Percentiles rank a stretch among this genome's conserved stretches.
These are phyloP conservation scores for Chinchilla lanigera DNA, from an alignment of 2,113 vertebrate genomes.

Conservation along the genomic window DNA sequence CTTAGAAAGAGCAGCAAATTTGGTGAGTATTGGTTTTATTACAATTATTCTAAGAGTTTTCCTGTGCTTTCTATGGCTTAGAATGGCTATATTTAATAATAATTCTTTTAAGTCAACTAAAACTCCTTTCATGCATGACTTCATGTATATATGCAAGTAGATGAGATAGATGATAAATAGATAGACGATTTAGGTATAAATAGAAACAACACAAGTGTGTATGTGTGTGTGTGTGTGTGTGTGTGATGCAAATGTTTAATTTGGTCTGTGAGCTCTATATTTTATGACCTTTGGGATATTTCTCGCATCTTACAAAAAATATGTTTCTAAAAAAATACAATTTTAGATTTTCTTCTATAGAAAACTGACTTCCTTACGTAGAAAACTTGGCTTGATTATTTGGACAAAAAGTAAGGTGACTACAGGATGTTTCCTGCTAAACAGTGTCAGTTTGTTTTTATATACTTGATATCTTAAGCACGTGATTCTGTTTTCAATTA, in stretches of 20 bases:
- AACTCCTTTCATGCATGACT: neutral
- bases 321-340: neutral
- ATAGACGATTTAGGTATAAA: neutral
- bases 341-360: neutral
- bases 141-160: neutral
- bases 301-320: neutral
- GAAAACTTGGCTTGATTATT: neutral
- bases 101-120: neutral
- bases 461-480: neutral
- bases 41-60: neutral
- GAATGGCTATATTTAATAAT: neutral
- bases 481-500: neutral
- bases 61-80: neutral
- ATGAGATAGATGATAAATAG: neutral
- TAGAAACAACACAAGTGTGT: neutral
- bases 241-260: neutral
- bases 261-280: neutral
- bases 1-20: neutral
- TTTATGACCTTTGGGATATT: neutral
- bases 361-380: neutral
- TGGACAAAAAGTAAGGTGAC: neutral
- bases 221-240: neutral
- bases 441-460: neutral
- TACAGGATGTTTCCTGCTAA: neutral
- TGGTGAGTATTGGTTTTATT: neutral